Evolutionary conservation across 1,140 invertebrate genomes (phyloP), one percentile per base, ranked within the genome.

Genomic region (Cepaea nemoralis): DNA sequence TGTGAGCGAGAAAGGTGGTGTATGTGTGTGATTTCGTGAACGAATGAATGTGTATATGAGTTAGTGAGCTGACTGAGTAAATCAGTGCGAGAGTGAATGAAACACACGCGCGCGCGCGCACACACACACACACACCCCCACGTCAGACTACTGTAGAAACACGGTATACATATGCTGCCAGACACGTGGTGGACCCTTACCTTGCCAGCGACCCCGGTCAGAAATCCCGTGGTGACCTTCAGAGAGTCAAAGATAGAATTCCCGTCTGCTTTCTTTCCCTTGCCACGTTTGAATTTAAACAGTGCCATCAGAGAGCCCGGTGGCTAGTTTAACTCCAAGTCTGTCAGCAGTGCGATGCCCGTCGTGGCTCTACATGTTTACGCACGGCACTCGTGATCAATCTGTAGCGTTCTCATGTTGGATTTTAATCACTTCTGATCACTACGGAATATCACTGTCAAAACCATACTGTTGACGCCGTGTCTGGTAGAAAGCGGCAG

Each of bases 181-280:
- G n/a, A n/a, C n/a, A n/a, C n/a, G n/a, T n/a, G n/a, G n/a, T n/a
- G n/a, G n/a, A n/a, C n/a, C 10, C 75, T 63, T 77, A 77, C 75
- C 75, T 77, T 77, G 27, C 75, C 75, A 39, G 75, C 75, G 24
- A 77, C 75, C 35, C 75, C 75, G 1, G 75, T 63, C 22, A 77
- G n/a, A 35, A 77, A 77, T 66, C 75, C 75, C 0, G 75, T 45
- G 33, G 50, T 77, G 1, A 33, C 2, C 42, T 42, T 77, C 27
- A 77, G 39, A 0, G 75, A 63, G 24, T 33, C 31, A n/a, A 77
- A 77, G 8, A 77, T 22, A 6, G 75, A 77, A 35, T 37, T 63
- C 1, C 42, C 59, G 8, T 77, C 75, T 3, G 31, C 22, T 40
- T 77, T 77, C 35, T 77, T 77, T 37, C 50, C 75, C 33, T 63